These are phyloP conservation scores for Drosophila koepferae DNA, from an alignment of 2,888 invertebrate genomes.

Conservation along the genomic window DNA sequence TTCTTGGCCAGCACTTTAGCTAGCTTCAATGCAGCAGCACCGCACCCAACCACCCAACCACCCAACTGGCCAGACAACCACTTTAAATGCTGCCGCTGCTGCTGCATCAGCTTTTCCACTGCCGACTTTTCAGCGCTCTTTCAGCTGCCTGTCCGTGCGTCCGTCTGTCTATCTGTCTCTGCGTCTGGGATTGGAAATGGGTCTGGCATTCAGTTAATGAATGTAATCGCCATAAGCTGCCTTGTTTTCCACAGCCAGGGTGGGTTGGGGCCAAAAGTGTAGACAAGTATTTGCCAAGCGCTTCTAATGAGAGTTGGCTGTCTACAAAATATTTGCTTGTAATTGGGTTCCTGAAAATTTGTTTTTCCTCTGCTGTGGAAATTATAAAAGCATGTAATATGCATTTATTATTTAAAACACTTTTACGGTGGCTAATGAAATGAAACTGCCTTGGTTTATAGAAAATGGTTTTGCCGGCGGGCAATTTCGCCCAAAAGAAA, in stretches of 20 bases:
- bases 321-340: constrained; percentile 61
- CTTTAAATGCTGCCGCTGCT: constrained; percentile 29
- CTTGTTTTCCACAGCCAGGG: constrained; percentile 27
- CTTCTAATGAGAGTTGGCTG: constrained; percentile 55
- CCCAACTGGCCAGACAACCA: constrained; percentile 4
- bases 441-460: constrained; percentile 10
- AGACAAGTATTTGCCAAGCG: constrained; percentile 21
- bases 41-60: constrained; percentile 8
- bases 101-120: constrained; percentile 42
- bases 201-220: constrained; percentile 70
- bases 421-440: constrained; percentile 33
- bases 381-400: constrained; percentile 55
- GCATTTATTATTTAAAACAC: constrained; percentile 52
- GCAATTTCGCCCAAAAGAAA: constrained; percentile 11
- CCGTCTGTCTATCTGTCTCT: constrained; percentile 3
- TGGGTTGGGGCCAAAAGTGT: neutral
- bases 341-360: constrained; percentile 56
- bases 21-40: constrained; percentile 35
- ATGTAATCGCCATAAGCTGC: constrained; percentile 76
- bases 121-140: constrained; percentile 63
- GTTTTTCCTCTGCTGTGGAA: constrained; percentile 23
- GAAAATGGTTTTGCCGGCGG: neutral
- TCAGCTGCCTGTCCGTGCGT: constrained; percentile 11
- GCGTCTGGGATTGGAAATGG: constrained; percentile 38
- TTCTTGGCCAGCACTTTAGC: constrained; percentile 71